These are phyloP conservation scores for Callyntrura guangdongensis DNA, from an alignment of 2,888 invertebrate genomes.

Conservation along the genomic window DNA sequence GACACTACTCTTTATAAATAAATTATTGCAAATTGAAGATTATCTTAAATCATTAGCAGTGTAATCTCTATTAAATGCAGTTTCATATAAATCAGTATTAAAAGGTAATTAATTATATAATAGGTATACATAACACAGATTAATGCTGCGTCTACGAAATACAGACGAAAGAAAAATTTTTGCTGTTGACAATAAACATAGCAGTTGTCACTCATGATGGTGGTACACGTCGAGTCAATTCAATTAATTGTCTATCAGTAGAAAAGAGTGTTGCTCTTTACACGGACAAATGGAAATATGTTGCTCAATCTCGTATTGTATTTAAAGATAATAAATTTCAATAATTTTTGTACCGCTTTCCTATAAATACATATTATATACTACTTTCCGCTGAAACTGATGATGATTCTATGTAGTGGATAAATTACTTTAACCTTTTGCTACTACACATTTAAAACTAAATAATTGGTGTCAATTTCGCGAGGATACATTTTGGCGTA, in stretches of 20 bases:
- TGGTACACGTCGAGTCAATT: not conserved
- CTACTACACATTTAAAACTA: conserved; percentile 25
- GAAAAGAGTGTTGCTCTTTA: conserved; percentile 21
- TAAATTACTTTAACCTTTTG: not conserved
- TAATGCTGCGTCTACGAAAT: no score
- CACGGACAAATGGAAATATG: conserved; percentile 14
- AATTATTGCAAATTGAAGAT: conserved; percentile 21
- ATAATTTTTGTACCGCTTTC: conserved; percentile 28
- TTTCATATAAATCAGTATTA: not conserved
- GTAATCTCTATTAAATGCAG: conserved; percentile 23
- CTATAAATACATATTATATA: not conserved
- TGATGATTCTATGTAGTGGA: not conserved
- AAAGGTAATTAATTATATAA: no score
- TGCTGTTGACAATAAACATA: not conserved
- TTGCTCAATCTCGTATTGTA: conserved; percentile 55
- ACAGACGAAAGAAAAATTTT: no score
- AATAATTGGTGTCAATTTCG: conserved; percentile 29
- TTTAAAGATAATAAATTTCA: conserved; percentile 28
- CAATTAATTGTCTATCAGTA: not conserved
- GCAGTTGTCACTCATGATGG: not conserved
- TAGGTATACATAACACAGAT: no score
- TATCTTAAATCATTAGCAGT: not conserved
- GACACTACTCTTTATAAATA: not conserved
- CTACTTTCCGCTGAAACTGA: conserved; percentile 28
- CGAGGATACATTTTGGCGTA: conserved; percentile 23